Conservation (phyloP, 2,113 vertebrate genomes). For the Python bivittatus region DNA sequence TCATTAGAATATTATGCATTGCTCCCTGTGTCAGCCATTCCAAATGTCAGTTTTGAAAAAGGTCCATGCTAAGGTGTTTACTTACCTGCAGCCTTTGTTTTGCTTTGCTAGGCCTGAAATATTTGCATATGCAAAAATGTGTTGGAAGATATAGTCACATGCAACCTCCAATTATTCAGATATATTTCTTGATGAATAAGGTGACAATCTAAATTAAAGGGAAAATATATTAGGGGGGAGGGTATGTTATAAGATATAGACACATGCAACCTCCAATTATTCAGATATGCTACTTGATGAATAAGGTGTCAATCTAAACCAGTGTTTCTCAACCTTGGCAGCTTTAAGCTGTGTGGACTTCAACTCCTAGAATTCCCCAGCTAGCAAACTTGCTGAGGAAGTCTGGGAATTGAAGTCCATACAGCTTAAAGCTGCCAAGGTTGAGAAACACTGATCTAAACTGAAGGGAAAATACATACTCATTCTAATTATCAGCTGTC, state of each 20-base stretch:
- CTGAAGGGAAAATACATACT: conserved; percentile 12
- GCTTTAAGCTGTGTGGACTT: no score
- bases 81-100: conserved; percentile 4
- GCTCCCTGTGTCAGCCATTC: not conserved
- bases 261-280: not conserved
- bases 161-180: conserved; percentile 20
- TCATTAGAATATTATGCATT: not conserved
- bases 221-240: not conserved
- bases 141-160: not conserved
- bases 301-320: conserved; percentile 15
- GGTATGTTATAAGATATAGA: no score
- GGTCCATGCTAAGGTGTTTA: not conserved
- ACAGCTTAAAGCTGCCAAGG: no score
- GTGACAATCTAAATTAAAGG: not conserved
- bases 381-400: no score
- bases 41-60: conserved; percentile 15
- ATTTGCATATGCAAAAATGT: conserved; percentile 4
- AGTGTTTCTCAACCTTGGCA: no score
- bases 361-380: no score
- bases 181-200: conserved; percentile 16
- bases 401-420: no score
- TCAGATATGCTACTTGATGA: conserved; percentile 21
- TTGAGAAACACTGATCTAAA: no score
- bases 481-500: conserved; percentile 12
- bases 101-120: conserved; percentile 23